These are phyloP conservation scores for Otus sunia DNA, from an alignment of 2,113 vertebrate species.

Conservation along the genomic window DNA sequence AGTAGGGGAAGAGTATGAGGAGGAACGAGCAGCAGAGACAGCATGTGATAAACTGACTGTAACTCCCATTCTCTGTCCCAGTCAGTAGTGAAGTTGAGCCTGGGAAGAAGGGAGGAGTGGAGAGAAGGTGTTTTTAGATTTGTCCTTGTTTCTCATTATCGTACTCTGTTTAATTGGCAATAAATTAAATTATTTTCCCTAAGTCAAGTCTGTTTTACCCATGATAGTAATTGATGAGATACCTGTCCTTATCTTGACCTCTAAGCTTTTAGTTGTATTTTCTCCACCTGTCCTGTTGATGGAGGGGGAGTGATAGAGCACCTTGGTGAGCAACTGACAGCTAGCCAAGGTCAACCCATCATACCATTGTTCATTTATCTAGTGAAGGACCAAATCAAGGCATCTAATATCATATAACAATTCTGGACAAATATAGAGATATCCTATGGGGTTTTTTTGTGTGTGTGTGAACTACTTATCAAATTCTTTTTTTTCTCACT, in stretches of 20 bases:
- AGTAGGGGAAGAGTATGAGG: not conserved
- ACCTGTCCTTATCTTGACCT: not conserved
- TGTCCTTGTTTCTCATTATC: not conserved
- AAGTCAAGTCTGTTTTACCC: not conserved
- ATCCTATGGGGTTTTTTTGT: not conserved
- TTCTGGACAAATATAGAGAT: not conserved
- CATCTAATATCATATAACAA: not conserved
- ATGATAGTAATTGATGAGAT: not conserved
- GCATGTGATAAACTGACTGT: fast-evolving
- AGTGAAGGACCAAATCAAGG: not conserved
- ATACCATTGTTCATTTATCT: not conserved
- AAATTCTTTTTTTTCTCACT: not conserved
- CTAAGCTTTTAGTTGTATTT: not conserved
- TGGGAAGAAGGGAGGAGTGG: not conserved
- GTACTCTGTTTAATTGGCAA: not conserved
- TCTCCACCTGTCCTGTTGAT: not conserved
- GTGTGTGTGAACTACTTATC: not conserved
- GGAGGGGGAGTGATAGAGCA: not conserved
- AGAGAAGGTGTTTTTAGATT: not conserved
- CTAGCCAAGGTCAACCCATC: not conserved
- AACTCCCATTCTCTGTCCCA: not conserved
- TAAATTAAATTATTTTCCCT: not conserved
- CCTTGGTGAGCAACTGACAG: not conserved
- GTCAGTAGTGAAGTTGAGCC: not conserved
- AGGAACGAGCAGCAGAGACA: not conserved